A percentile compares a stretch with the other conserved stretches of the same genome.
Conservation (phyloP, 2,113 vertebrate species). For the Sporophila hypoxantha region DNA sequence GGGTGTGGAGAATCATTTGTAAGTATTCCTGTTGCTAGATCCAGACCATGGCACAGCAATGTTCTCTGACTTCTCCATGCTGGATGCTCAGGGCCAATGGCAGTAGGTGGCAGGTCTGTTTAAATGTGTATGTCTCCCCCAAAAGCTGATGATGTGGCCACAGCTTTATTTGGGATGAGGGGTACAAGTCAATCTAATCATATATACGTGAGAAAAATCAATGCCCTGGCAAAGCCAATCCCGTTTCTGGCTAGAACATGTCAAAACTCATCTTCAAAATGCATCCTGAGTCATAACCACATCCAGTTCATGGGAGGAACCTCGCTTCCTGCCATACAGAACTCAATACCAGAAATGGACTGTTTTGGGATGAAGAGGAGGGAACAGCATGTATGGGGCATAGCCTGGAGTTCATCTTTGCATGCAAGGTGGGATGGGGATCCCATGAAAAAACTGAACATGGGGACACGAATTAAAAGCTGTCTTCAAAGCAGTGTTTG, state of each 20-base stretch:
- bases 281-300: background rate
- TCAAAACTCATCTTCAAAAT: background rate
- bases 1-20: background rate
- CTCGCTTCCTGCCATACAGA: accelerated
- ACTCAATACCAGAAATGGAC: background rate
- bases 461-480: background rate
- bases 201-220: background rate
- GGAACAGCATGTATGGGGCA: background rate
- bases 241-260: background rate
- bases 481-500: background rate
- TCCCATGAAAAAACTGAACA: background rate
- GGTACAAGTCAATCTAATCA: background rate
- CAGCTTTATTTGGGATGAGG: background rate
- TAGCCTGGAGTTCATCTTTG: background rate
- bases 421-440: background rate
- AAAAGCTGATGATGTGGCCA: background rate
- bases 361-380: background rate
- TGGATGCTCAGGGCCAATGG: background rate
- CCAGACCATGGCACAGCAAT: background rate
- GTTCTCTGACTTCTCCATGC: background rate
- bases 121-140: background rate
- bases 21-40: background rate
- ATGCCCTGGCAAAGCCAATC: background rate
- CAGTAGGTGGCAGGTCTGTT: background rate
- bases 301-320: background rate